Evolutionary conservation across 2,888 invertebrate genomes (phyloP), one percentile per base, ranked within the genome.

Genomic region (Andrena camellia): DNA sequence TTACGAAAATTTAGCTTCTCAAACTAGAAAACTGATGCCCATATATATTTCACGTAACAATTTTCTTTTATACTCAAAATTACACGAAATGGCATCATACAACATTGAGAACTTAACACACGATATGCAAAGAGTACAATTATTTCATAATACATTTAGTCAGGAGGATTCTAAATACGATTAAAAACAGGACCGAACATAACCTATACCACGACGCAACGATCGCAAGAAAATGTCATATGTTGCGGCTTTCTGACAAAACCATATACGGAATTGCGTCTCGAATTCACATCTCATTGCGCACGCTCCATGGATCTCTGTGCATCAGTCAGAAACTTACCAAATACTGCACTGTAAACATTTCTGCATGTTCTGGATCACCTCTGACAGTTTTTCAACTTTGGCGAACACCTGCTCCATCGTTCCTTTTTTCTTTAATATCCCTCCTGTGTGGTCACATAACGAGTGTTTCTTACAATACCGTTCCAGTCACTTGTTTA

Each of bases 341-440:
- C 91, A 91, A 42, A 90, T 85, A 6, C 68, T 68, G 50, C 91
- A 91, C 20, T 78, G 54, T 10, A 91, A 71, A 54, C 73, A 78
- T 66, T 85, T 86, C 6, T 83, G 83, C 42, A 88, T 59, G 2
- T 42, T n/a, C 4, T 5, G 42, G 0, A 88, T 57, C 7, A 78
- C 81, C 0, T 72, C 77, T 29, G 66, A 60, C 17, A 88, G 42
- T 7, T 35, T 81, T 2, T 66, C 66, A 68, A 72, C 57, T 8
- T 2, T 13, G 0, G 0, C 3, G 1, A 8, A 26, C 7, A 10
- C 35, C 50, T 71, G 42, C 33, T 52, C 29, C 75, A 48, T 48
- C 73, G 68, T 86, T 8, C 5, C 4, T 72, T 35, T 59, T 2
- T 0, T 8, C 54, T 8, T n/a, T 2, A 29, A 8, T 57, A 26